These are phyloP conservation scores for Andrena fulva DNA, from an alignment of 2,888 invertebrate species.

Conservation along the genomic window DNA sequence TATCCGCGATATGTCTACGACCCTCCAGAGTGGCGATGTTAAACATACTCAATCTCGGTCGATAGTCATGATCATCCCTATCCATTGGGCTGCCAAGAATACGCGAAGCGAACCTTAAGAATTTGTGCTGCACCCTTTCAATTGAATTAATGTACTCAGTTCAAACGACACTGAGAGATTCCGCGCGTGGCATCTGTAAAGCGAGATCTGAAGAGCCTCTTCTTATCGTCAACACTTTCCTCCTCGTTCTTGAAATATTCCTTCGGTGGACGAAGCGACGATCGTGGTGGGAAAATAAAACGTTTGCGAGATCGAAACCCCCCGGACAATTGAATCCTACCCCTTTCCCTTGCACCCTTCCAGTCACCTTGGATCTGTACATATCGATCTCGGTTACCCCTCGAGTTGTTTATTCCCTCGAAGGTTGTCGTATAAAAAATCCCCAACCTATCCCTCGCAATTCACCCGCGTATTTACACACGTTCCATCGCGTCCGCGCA, in stretches of 20 bases:
- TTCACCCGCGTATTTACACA: conserved; percentile 2
- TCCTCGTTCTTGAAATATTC: no score
- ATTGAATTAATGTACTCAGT: no score
- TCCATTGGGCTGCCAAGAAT: no score
- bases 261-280: neutral
- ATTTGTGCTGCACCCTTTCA: no score
- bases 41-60: no score
- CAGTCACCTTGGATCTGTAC: neutral
- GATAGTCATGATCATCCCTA: no score
- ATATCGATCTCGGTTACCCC: conserved; percentile 13
- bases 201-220: no score
- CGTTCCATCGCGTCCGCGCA: neutral
- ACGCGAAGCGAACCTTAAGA: no score
- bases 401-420: conserved; percentile 20
- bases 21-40: no score
- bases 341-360: neutral
- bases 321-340: conserved; percentile 4
- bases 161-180: neutral
- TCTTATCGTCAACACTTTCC: no score
- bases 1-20: no score
- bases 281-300: neutral
- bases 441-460: neutral
- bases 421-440: conserved; percentile 13
- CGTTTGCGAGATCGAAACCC: neutral
- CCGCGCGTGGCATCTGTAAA: neutral